These are phyloP conservation scores for Poliocrania exsul DNA, from an alignment of 2,797 vertebrate species.

Conservation along the genomic window DNA sequence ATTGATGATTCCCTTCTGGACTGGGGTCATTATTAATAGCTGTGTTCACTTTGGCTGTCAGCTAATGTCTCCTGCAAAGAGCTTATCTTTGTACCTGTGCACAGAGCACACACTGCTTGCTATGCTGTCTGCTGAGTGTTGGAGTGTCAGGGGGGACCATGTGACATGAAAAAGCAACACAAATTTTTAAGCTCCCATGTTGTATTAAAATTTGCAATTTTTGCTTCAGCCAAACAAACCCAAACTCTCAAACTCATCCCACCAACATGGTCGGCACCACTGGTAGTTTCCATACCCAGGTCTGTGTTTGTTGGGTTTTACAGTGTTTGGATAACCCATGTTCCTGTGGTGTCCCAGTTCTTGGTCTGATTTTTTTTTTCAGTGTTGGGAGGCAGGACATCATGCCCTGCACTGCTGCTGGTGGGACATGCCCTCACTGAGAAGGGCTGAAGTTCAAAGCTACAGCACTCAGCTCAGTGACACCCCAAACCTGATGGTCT, in stretches of 20 bases:
- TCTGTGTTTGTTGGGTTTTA: accelerated
- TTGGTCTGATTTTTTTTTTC: too few species aligned
- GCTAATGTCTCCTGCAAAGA: background rate
- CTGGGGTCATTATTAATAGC: slow-evolving; percentile 25
- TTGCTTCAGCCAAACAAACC: background rate
- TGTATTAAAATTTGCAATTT: background rate
- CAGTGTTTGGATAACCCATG: accelerated
- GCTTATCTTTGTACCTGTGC: background rate
- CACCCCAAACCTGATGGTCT: accelerated
- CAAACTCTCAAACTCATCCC: background rate
- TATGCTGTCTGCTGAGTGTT: background rate
- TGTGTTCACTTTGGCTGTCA: background rate
- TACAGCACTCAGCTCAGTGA: accelerated
- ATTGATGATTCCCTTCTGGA: slow-evolving; percentile 27
- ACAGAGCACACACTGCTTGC: background rate
- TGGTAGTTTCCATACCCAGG: accelerated
- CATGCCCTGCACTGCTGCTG: background rate
- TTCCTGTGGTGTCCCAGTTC: accelerated
- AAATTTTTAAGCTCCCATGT: background rate
- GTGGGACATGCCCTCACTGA: accelerated
- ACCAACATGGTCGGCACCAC: accelerated
- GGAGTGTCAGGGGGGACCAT: background rate
- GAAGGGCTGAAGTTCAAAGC: background rate
- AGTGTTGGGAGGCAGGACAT: accelerated
- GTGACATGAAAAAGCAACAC: background rate